Base-by-base conservation (phyloP, 2,113 vertebrate species). In the Gopherus flavomarginatus region DNA sequence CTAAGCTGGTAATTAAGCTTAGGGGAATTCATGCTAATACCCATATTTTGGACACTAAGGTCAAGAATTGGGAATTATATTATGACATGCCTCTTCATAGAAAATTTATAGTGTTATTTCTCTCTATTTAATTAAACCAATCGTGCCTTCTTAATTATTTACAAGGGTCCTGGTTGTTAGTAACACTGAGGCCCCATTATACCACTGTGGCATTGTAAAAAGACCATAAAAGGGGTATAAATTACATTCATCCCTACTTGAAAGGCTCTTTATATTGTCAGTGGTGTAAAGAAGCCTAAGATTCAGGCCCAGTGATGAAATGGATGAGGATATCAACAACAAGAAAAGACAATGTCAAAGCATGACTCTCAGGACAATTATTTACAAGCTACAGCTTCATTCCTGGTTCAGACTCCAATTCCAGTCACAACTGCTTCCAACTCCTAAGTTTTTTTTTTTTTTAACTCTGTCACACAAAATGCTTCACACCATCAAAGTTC, bases 401-500 rank as follows among this genome's bases (percentile, higher is more conserved):
- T 90, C 35, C 17, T 90, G 35, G 82, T 77, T 93, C 83, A 95
- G 54, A n/a, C 17, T 57, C 38, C 38, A 42, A 79, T 26, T 83
- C 72, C 89, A 42, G 56, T 6, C 89, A 89, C 85, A 95, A 75
- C 5, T 83, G 86, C 11, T 93, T 78, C 62, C 89, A 89, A 0
- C 5, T 94, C 50, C 81, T 57, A 87, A 62, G 87, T 92, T 85
- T 86, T 86, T n/a, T n/a, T n/a, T 92, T 85, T 86, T 91, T 53
- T 92, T 85, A 81, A 93, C 94, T 79, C 38, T 90, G 42, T 75
- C 86, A 44, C 88, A 92, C 78, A 79, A 65, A 31, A 89, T 87
- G 35, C 87, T 91, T 96, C 88, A 95, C 93, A 97, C 92, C 83
- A 92, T 83, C 91, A 11, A 92, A 95, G 87, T 86, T 95, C 96